phyloP scores from a whole-genome alignment of 2,797 vertebrate genomes.

The Otolemur crassicaudatus region DNA sequence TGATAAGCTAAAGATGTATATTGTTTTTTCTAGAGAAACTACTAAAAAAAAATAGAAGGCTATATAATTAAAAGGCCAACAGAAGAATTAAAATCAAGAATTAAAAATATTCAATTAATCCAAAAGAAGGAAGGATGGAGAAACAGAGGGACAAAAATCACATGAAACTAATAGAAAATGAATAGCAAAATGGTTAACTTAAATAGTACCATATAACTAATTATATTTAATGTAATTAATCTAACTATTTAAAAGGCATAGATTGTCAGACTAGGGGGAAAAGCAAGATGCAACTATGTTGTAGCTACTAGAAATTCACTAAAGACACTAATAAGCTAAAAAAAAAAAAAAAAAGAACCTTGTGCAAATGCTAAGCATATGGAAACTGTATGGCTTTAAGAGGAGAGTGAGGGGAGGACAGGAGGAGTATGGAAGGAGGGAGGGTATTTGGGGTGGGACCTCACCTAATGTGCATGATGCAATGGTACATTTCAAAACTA shows the following conservation, averaged over 20 bases:
- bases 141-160: neutral
- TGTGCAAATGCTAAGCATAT: neutral
- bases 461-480: too few relatives aligned
- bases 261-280: neutral
- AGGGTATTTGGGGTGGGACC: too few relatives aligned
- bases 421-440: too few relatives aligned
- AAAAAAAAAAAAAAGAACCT: neutral
- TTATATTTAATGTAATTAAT: neutral
- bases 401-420: too few relatives aligned
- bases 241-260: neutral
- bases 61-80: neutral
- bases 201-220: neutral
- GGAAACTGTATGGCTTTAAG: neutral
- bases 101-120: neutral
- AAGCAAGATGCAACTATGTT: neutral
- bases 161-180: neutral
- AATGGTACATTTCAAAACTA: too few relatives aligned
- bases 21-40: neutral
- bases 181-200: neutral
- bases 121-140: neutral
- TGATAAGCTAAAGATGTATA: neutral
- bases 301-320: neutral
- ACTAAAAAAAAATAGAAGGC: neutral
- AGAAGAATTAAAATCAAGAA: neutral
- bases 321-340: neutral